phyloP scores from a whole-genome alignment of 1,140 invertebrate species.

The Parapsyche elsis region DNA sequence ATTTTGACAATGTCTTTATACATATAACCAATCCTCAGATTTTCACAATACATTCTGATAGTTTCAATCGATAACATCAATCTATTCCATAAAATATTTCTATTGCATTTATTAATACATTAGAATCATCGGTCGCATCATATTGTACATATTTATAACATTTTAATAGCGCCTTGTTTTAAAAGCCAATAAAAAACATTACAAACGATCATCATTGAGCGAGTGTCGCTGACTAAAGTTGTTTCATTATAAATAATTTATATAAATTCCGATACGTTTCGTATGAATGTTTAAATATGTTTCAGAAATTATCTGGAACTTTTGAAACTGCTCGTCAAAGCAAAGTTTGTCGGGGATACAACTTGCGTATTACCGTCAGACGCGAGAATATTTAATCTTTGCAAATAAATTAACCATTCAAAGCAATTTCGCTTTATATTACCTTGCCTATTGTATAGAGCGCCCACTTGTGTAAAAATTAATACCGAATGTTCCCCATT shows the following conservation, averaged over 20 bases:
- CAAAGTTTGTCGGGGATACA: not conserved
- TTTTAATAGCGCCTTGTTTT: no score
- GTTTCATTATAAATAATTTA: conserved; percentile 6
- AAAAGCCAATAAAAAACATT: no score
- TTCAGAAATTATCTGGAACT: not conserved
- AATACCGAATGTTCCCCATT: no score
- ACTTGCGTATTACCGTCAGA: not conserved
- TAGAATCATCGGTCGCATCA: no score
- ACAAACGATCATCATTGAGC: not conserved
- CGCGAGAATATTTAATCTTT: conserved; percentile 22
- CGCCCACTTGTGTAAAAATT: no score
- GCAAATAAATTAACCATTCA: conserved; percentile 13
- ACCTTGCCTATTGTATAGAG: not conserved
- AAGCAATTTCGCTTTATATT: not conserved
- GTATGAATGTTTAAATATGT: conserved; percentile 2
- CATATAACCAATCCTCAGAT: no score
- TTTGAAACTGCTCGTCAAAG: not conserved
- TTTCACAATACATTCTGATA: no score
- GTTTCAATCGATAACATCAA: no score
- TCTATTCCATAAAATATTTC: no score
- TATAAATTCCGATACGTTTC: conserved; percentile 3
- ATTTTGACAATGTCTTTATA: no score
- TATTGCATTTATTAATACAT: no score
- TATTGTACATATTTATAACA: no score
- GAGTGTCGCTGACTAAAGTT: conserved; percentile 12